Evolutionary conservation across 2,113 vertebrate genomes (phyloP), one percentile per base, ranked within the genome.

Genomic region (Saccopteryx leptura): DNA sequence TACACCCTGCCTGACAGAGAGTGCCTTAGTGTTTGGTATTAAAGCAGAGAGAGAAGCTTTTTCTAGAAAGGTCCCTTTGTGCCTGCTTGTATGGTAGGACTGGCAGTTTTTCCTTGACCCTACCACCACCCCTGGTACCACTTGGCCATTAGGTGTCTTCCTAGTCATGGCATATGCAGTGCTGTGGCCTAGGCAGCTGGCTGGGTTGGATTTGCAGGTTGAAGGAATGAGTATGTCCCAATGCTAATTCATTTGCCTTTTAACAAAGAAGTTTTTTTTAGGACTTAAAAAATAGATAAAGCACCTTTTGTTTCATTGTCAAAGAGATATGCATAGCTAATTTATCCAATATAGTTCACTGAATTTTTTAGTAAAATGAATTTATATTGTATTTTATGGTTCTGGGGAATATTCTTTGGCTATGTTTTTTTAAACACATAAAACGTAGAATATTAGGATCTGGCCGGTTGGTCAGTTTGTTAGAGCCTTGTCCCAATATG

Each of bases 261-360:
- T 50, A 79, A 80, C 33, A 61, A 7, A 52, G n/a, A 33, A 5
- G 31, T 33, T 60, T 66, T 66, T 87, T 31, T 91, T 66, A 54
- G 18, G 24, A 52, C 83, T 93, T 80, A 82, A 74, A 88, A 88
- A 91, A 69, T 63, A 90, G 81, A 2, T 86, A 69, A 48, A 54
- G 21, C 83, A 60, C 7, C 46, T 4, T 68, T 80, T 75, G 6
- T 52, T 80, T 95, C 13, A 26, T 94, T 93, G 26, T 50, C 46
- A 81, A 60, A 91, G 84, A 89, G 66, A 63, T 15, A 46, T 26
- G 15, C 13, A 10, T 72, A n/a, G 10, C 71, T 89, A 66, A 56
- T 75, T 83, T 88, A 31, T 26, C 21, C 18, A 33, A 6, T 56
- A 65, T 19, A 66, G 24, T 56, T 82, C 56, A 69, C 14, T 12